These are phyloP conservation scores for Melanotaenia parkinsoni DNA, from an alignment of 2,797 vertebrate genomes.

Conservation along the genomic window DNA sequence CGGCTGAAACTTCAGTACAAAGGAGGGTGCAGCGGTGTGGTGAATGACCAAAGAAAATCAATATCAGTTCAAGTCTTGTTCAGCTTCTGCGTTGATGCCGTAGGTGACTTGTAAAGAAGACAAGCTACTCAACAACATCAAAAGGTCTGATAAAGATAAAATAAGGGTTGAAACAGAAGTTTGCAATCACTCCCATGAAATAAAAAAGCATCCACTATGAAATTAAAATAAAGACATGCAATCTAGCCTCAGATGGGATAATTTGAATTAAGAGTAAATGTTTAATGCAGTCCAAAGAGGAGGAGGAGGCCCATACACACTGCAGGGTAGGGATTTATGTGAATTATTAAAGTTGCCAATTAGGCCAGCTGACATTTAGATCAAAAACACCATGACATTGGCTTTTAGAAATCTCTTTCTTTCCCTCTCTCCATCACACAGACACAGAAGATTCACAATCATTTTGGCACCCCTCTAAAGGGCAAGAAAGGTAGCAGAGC, in stretches of 20 bases:
- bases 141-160: too few relatives aligned
- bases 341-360: constrained; percentile 83
- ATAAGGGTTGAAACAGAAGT: too few relatives aligned
- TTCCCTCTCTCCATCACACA: constrained; percentile 18
- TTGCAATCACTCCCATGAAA: too few relatives aligned
- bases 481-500: constrained; percentile 42
- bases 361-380: constrained; percentile 82
- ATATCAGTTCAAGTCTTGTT: neutral
- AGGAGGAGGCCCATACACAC: constrained; percentile 15
- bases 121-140: too few relatives aligned
- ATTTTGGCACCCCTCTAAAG: constrained; percentile 45
- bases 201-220: too few relatives aligned
- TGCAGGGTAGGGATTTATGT: constrained; percentile 60
- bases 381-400: constrained; percentile 77
- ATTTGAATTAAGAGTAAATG: constrained; percentile 4
- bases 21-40: neutral
- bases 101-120: neutral
- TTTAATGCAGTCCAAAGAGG: constrained; percentile 11
- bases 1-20: neutral
- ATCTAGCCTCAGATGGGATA: neutral
- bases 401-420: constrained; percentile 66
- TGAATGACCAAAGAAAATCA: neutral
- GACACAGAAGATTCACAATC: constrained; percentile 25
- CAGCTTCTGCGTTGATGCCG: neutral
- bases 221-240: neutral